A percentile compares a stretch with the other conserved stretches of the same genome.
Evolutionary conservation across 2,888 invertebrate genomes (phyloP).

Genomic region (Lepidocyrtinus sp.): DNA sequence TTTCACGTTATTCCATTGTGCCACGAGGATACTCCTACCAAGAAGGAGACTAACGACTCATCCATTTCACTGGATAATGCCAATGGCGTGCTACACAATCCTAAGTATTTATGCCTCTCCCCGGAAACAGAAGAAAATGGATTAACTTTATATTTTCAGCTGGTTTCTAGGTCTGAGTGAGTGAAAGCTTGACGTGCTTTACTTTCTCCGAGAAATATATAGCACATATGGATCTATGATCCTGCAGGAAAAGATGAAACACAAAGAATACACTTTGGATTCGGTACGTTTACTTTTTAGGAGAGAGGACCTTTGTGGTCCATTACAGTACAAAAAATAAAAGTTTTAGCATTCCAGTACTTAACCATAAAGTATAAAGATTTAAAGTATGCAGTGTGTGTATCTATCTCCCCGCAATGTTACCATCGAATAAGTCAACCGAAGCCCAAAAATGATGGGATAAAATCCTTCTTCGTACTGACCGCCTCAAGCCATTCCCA

Average conservation of each 20-base stretch:
- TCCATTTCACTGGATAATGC: conserved; percentile 6
- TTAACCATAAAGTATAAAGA: too few relatives aligned
- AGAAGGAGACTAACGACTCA: conserved; percentile 7
- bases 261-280: too few relatives aligned
- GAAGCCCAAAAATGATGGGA: neutral
- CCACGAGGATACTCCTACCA: neutral
- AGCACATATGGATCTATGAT: neutral
- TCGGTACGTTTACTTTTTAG: neutral
- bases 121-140: neutral
- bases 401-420: neutral
- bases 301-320: neutral
- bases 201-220: neutral
- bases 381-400: too few relatives aligned
- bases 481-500: neutral
- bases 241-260: neutral
- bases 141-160: conserved; percentile 10
- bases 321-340: neutral
- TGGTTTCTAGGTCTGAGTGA: neutral
- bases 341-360: too few relatives aligned
- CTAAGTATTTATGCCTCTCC: neutral
- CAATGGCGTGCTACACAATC: neutral
- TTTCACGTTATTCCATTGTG: too few relatives aligned
- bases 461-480: neutral
- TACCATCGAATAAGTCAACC: too few relatives aligned
- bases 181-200: conserved; percentile 5